Evolutionary conservation across 30 jellyfish, hydroid and myxozoan genomes (phyloP).

Genomic region (Aurelia sp.): DNA sequence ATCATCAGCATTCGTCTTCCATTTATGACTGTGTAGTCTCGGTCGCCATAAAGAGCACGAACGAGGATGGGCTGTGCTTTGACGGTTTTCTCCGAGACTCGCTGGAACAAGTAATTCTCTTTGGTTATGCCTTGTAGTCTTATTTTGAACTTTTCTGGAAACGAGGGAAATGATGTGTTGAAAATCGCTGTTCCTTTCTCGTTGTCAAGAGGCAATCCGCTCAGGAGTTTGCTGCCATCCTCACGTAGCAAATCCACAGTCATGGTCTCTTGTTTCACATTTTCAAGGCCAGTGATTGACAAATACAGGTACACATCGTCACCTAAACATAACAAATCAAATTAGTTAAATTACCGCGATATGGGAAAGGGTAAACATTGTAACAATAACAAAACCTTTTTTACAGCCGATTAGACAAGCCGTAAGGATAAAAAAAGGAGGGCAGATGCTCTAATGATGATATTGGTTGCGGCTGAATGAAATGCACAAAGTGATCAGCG

Average conservation of each 20-base stretch:
- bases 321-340: conserved; percentile 17
- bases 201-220: conserved; percentile 38
- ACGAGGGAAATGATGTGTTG: conserved; percentile 65
- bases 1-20: conserved; percentile 66
- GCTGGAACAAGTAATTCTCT: conserved; percentile 69
- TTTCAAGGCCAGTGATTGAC: conserved; percentile 70
- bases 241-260: conserved; percentile 65
- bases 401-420: no score
- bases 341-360: not conserved
- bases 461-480: no score
- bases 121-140: conserved; percentile 63
- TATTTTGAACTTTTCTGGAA: conserved; percentile 63
- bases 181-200: conserved; percentile 51
- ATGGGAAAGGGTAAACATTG: not conserved
- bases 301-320: conserved; percentile 66
- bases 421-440: no score
- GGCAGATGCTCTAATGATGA: no score
- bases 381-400: not conserved
- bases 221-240: conserved; percentile 59
- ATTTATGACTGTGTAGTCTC: conserved; percentile 65
- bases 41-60: conserved; percentile 72
- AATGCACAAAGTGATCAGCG: no score
- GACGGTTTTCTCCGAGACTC: conserved; percentile 69
- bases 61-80: conserved; percentile 63
- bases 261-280: conserved; percentile 30